Percentiles rank a stretch among this genome's conserved stretches.
phyloP scores from a whole-genome alignment of 2,113 vertebrate genomes.

The Platichthys flesus region DNA sequence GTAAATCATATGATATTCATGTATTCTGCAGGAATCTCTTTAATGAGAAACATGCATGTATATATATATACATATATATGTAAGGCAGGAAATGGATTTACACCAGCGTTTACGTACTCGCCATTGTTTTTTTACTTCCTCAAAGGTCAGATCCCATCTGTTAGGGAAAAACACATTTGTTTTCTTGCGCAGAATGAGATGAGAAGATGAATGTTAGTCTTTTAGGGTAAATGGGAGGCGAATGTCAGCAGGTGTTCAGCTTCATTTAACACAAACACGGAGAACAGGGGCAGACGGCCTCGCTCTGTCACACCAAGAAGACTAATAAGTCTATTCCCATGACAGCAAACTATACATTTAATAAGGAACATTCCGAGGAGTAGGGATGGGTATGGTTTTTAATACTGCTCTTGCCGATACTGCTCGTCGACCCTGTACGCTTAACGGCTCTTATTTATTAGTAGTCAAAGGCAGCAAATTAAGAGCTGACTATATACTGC shows the following conservation, averaged over 20 bases:
- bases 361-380: not conserved
- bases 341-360: not conserved
- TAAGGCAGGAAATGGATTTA: not conserved
- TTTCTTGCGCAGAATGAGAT: not conserved
- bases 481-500: no score
- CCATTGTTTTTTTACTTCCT: no score
- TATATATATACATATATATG: no score
- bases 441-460: no score
- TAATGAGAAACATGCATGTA: slow-evolving; percentile 4
- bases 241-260: not conserved
- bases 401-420: not conserved
- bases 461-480: no score
- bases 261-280: not conserved
- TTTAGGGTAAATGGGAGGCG: not conserved
- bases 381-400: not conserved
- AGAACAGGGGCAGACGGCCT: not conserved
- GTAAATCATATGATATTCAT: slow-evolving; percentile 15
- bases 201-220: not conserved
- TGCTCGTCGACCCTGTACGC: no score
- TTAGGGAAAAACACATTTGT: not conserved
- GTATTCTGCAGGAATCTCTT: slow-evolving; percentile 2
- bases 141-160: not conserved
- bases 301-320: not conserved
- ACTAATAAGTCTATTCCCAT: not conserved
- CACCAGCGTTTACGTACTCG: not conserved